These are phyloP conservation scores for Frankliniella intonsa DNA, from an alignment of 2,888 invertebrate genomes.

Conservation along the genomic window DNA sequence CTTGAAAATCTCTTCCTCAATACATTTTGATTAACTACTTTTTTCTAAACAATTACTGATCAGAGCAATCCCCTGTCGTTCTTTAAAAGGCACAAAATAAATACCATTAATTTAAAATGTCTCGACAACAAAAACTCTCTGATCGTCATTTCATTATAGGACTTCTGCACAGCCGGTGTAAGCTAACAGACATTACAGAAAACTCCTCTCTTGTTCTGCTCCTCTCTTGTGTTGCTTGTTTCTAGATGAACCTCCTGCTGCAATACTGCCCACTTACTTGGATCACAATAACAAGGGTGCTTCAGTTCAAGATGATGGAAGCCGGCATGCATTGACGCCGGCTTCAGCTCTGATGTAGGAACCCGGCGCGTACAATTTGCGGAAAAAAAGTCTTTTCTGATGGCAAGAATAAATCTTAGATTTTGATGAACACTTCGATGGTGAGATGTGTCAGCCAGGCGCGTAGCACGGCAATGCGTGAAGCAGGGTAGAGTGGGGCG, in stretches of 20 bases:
- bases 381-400: not conserved
- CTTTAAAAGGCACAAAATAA: not conserved
- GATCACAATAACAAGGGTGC: not conserved
- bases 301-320: not conserved
- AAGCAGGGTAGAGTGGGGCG: not conserved
- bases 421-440: conserved; percentile 10
- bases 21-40: not conserved
- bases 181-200: not conserved
- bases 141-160: not conserved
- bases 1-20: not conserved
- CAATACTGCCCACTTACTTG: not conserved
- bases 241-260: not conserved
- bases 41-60: not conserved
- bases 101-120: not conserved
- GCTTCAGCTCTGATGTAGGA: not conserved
- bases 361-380: not conserved
- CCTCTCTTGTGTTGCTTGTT: not conserved
- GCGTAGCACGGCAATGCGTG: not conserved
- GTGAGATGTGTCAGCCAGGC: not conserved
- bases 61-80: not conserved
- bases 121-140: not conserved
- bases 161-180: not conserved
- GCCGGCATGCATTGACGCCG: not conserved
- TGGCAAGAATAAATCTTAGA: not conserved
- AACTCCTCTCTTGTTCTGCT: not conserved